phyloP scores from a whole-genome alignment of 2,113 vertebrate genomes.

The Phainopepla nitens region DNA sequence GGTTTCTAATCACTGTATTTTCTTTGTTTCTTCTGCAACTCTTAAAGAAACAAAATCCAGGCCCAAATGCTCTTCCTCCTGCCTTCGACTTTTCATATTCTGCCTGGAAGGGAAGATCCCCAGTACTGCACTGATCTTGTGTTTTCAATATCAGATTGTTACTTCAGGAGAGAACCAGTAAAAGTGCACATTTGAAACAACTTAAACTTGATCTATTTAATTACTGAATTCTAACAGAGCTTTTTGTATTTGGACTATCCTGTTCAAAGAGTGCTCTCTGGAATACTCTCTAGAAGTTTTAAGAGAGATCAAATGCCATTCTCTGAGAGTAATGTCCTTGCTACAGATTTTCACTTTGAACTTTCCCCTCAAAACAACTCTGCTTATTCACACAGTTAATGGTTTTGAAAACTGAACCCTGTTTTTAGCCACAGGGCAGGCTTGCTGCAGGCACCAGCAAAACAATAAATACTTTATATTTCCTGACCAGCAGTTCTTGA shows the following conservation, averaged over 20 bases:
- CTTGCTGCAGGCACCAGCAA: neutral
- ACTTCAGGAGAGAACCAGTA: neutral
- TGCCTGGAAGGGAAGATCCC: neutral
- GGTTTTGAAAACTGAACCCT: neutral
- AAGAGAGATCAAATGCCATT: neutral
- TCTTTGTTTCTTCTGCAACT: neutral
- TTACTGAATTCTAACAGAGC: neutral
- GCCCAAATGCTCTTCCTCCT: neutral
- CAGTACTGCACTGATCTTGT: neutral
- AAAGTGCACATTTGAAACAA: neutral
- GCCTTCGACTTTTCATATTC: neutral
- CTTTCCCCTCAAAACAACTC: neutral
- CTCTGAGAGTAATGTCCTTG: neutral
- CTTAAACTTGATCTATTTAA: neutral
- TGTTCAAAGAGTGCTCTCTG: neutral
- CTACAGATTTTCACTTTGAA: neutral
- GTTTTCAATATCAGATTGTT: neutral
- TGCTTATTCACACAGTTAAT: neutral
- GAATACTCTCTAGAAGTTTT: neutral
- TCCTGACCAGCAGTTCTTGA: neutral
- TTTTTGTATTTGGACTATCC: neutral
- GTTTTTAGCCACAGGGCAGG: neutral
- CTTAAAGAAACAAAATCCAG: neutral
- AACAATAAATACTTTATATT: neutral
- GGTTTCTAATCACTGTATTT: neutral